Conservation (phyloP, 2,888 invertebrate species). For the Melinaea menophilus region DNA sequence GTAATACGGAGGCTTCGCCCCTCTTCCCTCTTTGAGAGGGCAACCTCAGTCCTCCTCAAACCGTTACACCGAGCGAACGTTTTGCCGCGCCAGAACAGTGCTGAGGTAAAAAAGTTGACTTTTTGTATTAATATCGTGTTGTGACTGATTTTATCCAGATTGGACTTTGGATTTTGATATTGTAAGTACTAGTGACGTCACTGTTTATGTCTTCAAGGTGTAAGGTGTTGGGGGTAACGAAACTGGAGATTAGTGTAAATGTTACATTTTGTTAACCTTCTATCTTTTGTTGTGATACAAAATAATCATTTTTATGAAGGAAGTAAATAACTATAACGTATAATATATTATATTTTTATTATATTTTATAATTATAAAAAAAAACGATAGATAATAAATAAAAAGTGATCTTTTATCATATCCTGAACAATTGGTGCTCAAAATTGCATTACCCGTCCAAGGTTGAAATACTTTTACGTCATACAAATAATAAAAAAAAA, state of each 20-base stretch:
- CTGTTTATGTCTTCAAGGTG: conserved; percentile 25
- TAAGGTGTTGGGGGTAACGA: conserved; percentile 43
- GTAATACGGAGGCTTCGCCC: conserved; percentile 53
- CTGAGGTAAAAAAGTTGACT: conserved; percentile 50
- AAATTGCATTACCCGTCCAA: conserved; percentile 19
- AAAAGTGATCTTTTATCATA: conserved; percentile 25
- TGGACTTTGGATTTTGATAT: conserved; percentile 60
- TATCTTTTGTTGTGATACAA: background rate
- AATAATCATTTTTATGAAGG: background rate
- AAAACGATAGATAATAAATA: background rate
- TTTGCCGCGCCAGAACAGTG: conserved; percentile 43
- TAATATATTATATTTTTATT: no score
- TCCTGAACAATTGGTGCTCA: conserved; percentile 18
- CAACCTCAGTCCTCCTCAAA: conserved; percentile 61
- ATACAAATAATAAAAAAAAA: conserved; percentile 14
- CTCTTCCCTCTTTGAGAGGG: conserved; percentile 61
- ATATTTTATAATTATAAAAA: no score
- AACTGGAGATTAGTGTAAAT: conserved; percentile 37
- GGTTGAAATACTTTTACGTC: conserved; percentile 12
- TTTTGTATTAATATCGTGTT: conserved; percentile 62
- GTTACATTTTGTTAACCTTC: conserved; percentile 19
- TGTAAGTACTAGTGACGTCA: conserved; percentile 51
- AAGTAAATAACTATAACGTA: background rate
- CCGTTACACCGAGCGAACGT: conserved; percentile 46
- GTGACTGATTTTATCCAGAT: conserved; percentile 49